Conservation (phyloP, 1,140 invertebrate genomes). For the Meloidogyne floridensis region DNA sequence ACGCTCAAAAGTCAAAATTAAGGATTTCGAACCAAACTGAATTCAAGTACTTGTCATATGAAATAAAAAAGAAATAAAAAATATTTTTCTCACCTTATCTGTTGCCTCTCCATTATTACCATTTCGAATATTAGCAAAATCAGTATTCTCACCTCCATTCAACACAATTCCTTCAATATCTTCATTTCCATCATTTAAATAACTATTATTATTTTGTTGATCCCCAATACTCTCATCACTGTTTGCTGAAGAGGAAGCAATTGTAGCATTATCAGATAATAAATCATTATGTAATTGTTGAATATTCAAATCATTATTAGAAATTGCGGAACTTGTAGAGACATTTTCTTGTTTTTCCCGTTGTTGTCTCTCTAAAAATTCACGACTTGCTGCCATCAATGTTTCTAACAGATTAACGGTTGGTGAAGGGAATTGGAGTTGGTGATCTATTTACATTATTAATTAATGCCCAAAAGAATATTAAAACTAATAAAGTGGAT, state of each 20-base stretch:
- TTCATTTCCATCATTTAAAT: not conserved
- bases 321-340: not conserved
- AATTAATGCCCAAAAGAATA: not conserved
- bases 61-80: not conserved
- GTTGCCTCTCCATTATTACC: not conserved
- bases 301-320: not conserved
- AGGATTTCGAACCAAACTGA: too few species aligned
- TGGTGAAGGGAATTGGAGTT: constrained; percentile 16
- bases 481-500: not conserved
- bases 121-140: not conserved
- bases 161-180: not conserved
- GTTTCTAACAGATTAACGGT: constrained; percentile 18
- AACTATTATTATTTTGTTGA: not conserved
- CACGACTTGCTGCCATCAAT: constrained; percentile 24
- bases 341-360: not conserved
- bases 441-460: not conserved
- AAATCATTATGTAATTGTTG: not conserved
- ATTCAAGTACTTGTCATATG: too few species aligned
- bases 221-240: not conserved
- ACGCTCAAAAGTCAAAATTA: too few species aligned
- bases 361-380: constrained; percentile 24
- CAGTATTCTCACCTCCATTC: not conserved
- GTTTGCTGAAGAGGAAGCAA: not conserved
- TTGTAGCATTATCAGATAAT: constrained; percentile 6
- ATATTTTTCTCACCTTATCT: not conserved